Conservation (phyloP, 2,113 vertebrate species). For the Zosterops lateralis region DNA sequence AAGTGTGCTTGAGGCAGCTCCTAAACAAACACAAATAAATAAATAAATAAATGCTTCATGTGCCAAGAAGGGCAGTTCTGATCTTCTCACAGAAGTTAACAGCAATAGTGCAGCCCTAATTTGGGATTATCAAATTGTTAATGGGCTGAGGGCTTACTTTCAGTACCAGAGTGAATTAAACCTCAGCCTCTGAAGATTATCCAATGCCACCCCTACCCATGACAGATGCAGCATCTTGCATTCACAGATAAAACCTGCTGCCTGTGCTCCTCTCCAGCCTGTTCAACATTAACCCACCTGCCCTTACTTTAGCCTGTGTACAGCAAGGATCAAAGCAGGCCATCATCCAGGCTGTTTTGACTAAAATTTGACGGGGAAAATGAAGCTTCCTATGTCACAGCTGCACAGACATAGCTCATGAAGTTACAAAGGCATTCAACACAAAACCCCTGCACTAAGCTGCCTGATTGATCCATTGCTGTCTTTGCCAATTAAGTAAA, state of each 20-base stretch:
- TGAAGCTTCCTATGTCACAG: neutral
- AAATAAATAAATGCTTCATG: neutral
- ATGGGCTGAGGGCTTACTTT: neutral
- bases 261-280: neutral
- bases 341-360: neutral
- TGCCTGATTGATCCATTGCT: neutral
- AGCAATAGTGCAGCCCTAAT: neutral
- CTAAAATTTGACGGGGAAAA: neutral
- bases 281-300: neutral
- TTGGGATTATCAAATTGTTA: neutral
- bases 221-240: neutral
- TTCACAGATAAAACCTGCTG: neutral
- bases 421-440: neutral
- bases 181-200: neutral
- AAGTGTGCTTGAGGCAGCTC: neutral
- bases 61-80: neutral
- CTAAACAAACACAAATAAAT: neutral
- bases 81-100: neutral
- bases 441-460: neutral
- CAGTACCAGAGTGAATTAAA: neutral
- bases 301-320: neutral
- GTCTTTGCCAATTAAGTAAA: constrained; percentile 41
- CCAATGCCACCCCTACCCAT: neutral
- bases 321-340: neutral
- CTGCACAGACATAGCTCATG: neutral